These are phyloP conservation scores for Labrus mixtus DNA, from an alignment of 2,113 vertebrate species.

Conservation along the genomic window DNA sequence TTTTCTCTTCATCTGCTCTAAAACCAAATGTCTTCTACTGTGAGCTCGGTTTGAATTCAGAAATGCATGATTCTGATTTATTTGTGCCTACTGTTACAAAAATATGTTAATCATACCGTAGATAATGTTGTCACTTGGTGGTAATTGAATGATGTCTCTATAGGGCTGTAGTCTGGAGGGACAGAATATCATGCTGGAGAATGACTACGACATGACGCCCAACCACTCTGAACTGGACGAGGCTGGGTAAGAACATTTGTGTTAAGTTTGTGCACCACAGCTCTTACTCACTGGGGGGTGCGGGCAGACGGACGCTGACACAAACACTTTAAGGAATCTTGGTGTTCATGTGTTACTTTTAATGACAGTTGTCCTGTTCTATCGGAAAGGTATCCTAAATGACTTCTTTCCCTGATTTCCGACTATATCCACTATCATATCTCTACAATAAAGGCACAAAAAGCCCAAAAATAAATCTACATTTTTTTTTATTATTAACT, in stretches of 20 bases:
- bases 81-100: constrained; percentile 26
- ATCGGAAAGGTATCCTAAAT: too few relatives aligned
- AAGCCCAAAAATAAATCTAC: too few relatives aligned
- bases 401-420: too few relatives aligned
- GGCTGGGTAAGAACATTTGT: constrained; percentile 79
- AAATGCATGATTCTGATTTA: constrained; percentile 73
- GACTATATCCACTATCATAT: too few relatives aligned
- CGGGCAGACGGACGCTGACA: too few relatives aligned
- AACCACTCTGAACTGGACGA: constrained; percentile 89
- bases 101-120: neutral
- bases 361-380: too few relatives aligned
- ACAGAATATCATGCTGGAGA: constrained; percentile 89
- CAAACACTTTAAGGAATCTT: too few relatives aligned
- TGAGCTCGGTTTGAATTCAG: constrained; percentile 35
- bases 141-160: constrained; percentile 19
- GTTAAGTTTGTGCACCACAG: neutral
- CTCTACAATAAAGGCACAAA: too few relatives aligned
- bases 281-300: too few relatives aligned
- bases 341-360: too few relatives aligned
- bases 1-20: constrained; percentile 43
- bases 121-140: constrained; percentile 8
- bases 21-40: constrained; percentile 45
- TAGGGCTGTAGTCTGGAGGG: constrained; percentile 94
- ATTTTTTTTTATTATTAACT: too few relatives aligned
- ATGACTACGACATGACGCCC: constrained; percentile 90